Conservation (phyloP, 2,113 vertebrate species). For the Carassius carassius region DNA sequence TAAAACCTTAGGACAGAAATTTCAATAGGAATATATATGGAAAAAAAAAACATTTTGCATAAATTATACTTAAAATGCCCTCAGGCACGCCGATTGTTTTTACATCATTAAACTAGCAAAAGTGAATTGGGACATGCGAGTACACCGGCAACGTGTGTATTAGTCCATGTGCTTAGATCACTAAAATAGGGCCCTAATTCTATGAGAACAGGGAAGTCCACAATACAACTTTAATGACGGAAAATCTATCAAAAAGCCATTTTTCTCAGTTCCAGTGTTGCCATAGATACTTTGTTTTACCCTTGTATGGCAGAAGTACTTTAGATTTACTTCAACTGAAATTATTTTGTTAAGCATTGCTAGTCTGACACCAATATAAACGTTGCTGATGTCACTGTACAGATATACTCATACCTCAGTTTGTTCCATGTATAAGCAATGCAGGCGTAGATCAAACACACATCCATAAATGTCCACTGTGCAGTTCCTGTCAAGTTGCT, state of each 20-base stretch:
- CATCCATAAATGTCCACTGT: constrained; percentile 89
- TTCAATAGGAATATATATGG: too few species aligned
- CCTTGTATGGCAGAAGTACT: too few species aligned
- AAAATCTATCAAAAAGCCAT: not conserved
- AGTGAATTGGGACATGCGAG: too few species aligned
- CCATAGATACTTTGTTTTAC: not conserved
- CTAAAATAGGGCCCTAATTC: not conserved
- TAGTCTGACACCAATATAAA: not conserved
- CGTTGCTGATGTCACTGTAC: not conserved
- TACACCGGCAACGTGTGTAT: too few species aligned
- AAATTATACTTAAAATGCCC: too few species aligned
- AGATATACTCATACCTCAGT: constrained; percentile 82
- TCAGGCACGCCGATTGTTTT: too few species aligned
- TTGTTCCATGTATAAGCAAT: constrained; percentile 95
- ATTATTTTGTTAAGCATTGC: too few species aligned
- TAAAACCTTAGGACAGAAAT: too few species aligned
- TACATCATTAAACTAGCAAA: too few species aligned
- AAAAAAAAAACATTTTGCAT: too few species aligned
- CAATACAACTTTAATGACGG: not conserved
- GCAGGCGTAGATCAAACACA: constrained; percentile 89
- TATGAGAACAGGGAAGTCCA: not conserved
- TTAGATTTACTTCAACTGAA: too few species aligned
- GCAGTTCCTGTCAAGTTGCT: constrained; percentile 87
- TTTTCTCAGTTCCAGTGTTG: not conserved
- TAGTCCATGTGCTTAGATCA: too few species aligned